Evolutionary conservation across 2,113 vertebrate genomes (phyloP), one percentile per base, ranked within the genome.

Genomic region (Serilophus lunatus): DNA sequence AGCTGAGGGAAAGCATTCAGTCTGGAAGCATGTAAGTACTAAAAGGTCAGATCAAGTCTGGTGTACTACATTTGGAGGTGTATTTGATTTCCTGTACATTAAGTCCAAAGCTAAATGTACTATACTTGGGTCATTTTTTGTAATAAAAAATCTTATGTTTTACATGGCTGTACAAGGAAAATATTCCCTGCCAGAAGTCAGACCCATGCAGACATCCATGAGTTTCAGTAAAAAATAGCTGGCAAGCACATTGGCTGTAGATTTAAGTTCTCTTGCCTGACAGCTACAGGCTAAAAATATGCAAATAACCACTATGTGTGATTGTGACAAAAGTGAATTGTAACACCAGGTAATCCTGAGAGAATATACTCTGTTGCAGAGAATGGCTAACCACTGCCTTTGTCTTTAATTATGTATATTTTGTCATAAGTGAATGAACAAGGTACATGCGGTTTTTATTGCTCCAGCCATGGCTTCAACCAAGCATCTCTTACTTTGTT

Each of bases 231-330:
- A n/a, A 18, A 77, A 57, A 13, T 11, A 8, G 17, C 24, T 61
- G 33, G 49, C 56, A 80, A 80, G 12, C 47, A 36, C 0, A 0
- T 0, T n/a, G 66, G 60, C 51, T 88, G 60, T 54, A 92, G 65
- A 57, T 77, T 44, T 61, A 69, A 74, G 24, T 86, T 72, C 38
- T 59, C 35, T n/a, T 47, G 11, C 18, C 74, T 33, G 45, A 40
- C 1, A 80, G 45, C 61, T 56, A 28, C 59, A 42, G 90, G 44
- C n/a, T 12, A 29, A 40, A 40, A 61, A 76, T 35, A 16, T 9
- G 51, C 56, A 92, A 74, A 64, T 33, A 77, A 44, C 31, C 24
- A 69, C 13, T n/a, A 45, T 1, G 5, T 12, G 47, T 36, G 60
- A 60, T 23, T 3, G 0, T 42, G 45, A 50, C 76, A 74, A 47